Evolutionary conservation across 2,888 invertebrate genomes (phyloP).

Genomic region (Leptopterna dolabrata): DNA sequence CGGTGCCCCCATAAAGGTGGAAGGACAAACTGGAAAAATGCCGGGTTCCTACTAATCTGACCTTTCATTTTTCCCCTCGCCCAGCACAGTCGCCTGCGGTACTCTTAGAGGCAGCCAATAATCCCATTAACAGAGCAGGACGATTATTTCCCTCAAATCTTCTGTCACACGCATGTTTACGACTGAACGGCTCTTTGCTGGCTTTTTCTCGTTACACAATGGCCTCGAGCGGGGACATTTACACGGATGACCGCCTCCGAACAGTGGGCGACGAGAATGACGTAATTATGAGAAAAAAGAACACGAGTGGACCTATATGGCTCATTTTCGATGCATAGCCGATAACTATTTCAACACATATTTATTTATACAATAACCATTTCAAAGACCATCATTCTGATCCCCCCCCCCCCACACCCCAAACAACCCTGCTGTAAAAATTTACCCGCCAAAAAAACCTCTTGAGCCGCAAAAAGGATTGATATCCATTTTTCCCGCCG

Average conservation of each 20-base stretch:
- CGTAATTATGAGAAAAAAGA: too few relatives aligned
- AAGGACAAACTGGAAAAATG: constrained; percentile 3
- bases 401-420: too few relatives aligned
- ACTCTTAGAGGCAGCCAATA: not conserved
- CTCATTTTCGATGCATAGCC: too few relatives aligned
- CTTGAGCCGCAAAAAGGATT: too few relatives aligned
- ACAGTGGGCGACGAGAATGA: not conserved
- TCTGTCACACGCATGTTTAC: not conserved
- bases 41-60: not conserved
- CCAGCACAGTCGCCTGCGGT: not conserved
- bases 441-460: too few relatives aligned
- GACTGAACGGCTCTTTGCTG: not conserved
- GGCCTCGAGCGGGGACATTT: not conserved
- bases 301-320: too few relatives aligned
- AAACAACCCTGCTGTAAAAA: too few relatives aligned
- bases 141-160: not conserved
- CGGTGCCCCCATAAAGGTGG: not conserved
- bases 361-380: too few relatives aligned
- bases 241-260: not conserved
- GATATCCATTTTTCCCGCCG: too few relatives aligned
- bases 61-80: not conserved
- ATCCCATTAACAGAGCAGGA: not conserved
- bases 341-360: too few relatives aligned
- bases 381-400: too few relatives aligned
- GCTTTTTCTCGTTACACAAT: constrained; percentile 3